These are phyloP conservation scores for Myotis planiceps DNA, from an alignment of 2,797 vertebrate genomes.

Conservation along the genomic window DNA sequence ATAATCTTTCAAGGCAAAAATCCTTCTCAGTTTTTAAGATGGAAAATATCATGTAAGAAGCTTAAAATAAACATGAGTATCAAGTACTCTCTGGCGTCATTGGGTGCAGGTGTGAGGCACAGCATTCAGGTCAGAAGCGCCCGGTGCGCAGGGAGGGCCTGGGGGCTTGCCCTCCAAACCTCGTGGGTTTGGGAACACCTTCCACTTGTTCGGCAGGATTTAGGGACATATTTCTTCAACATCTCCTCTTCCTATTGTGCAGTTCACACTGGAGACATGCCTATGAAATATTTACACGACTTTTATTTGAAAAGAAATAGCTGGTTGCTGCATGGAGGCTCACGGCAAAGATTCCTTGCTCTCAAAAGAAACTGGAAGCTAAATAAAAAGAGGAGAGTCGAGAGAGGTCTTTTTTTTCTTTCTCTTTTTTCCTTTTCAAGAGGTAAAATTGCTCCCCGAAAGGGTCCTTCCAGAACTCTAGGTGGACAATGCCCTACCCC, in stretches of 20 bases:
- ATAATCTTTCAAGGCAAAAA: constrained; percentile 74
- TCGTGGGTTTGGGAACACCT: constrained; percentile 58
- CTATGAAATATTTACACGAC: constrained; percentile 72
- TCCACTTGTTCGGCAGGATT: constrained; percentile 77
- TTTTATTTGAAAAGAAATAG: constrained; percentile 76
- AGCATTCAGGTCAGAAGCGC: constrained; percentile 17
- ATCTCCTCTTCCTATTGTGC: constrained; percentile 72
- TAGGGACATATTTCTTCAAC: constrained; percentile 71
- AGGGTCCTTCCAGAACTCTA: constrained; percentile 68
- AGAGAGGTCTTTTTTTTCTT: constrained; percentile 41
- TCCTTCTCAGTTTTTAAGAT: constrained; percentile 68
- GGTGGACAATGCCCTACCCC: constrained; percentile 69
- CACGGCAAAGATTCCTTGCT: constrained; percentile 32
- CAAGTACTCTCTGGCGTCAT: constrained; percentile 55
- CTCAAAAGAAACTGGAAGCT: constrained; percentile 69
- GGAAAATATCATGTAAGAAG: constrained; percentile 68
- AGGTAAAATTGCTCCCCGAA: constrained; percentile 70
- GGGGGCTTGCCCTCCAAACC: constrained; percentile 75
- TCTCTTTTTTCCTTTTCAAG: constrained; percentile 17
- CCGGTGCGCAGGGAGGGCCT: background rate
- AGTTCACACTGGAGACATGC: constrained; percentile 50
- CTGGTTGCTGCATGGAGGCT: constrained; percentile 57
- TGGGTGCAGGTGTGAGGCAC: constrained; percentile 52
- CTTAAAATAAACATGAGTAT: constrained; percentile 55
- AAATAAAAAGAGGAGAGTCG: constrained; percentile 63